These are phyloP conservation scores for Heliornis fulica DNA, from an alignment of 2,113 vertebrate species.

Conservation along the genomic window DNA sequence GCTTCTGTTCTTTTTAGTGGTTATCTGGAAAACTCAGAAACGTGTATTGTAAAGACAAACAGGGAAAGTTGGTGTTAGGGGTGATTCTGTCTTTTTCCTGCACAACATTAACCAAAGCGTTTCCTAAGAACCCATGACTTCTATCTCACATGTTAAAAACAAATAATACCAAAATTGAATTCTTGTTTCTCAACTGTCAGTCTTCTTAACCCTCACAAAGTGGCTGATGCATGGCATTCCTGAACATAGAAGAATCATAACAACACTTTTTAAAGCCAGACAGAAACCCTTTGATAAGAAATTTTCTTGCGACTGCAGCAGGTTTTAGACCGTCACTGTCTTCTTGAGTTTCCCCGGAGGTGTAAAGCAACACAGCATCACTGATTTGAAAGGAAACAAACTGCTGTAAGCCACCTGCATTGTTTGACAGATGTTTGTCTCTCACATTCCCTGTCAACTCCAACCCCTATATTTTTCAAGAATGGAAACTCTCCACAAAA, in stretches of 20 bases:
- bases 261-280: neutral
- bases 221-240: neutral
- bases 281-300: neutral
- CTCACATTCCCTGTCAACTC: neutral
- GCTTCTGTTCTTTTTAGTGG: neutral
- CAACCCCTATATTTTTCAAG: neutral
- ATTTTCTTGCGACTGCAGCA: neutral
- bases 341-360: neutral
- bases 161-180: neutral
- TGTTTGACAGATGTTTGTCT: neutral
- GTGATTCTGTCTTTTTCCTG: neutral
- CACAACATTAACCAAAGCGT: neutral
- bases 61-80: neutral
- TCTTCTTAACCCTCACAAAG: neutral
- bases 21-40: neutral
- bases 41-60: fast-evolving
- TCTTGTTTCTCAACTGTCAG: neutral
- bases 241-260: neutral
- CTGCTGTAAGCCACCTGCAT: neutral
- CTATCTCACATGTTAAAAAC: neutral
- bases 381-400: neutral
- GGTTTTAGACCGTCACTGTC: neutral
- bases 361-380: neutral
- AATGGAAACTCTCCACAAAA: neutral
- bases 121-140: neutral